phyloP scores from a whole-genome alignment of 2,797 vertebrate genomes.

The Alcedo quadribrachys region DNA sequence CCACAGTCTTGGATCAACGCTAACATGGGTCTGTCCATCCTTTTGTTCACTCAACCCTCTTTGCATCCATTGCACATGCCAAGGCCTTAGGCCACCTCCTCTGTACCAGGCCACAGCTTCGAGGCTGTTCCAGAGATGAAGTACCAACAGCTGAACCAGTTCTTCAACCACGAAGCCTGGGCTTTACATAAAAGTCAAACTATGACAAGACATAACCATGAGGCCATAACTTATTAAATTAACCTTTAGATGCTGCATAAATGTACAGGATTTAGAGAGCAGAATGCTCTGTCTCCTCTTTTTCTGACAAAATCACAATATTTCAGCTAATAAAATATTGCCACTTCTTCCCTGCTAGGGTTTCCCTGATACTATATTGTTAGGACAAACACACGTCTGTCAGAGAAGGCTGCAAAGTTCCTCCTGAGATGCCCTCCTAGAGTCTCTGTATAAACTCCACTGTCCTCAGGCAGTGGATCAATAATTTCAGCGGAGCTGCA shows the following conservation, averaged over 20 bases:
- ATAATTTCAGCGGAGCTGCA: neutral
- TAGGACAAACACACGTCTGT: conserved; percentile 54
- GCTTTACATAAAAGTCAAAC: neutral
- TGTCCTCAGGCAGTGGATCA: neutral
- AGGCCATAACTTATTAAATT: conserved; percentile 67
- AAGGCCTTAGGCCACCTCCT: neutral
- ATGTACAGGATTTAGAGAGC: conserved; percentile 10
- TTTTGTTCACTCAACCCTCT: neutral
- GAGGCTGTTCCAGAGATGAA: neutral
- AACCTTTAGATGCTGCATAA: conserved; percentile 12
- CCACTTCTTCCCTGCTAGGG: conserved; percentile 44
- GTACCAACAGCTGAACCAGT: neutral
- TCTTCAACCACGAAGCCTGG: neutral
- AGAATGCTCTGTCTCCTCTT: conserved; percentile 16
- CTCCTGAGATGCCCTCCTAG: conserved; percentile 44
- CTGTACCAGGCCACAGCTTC: accelerated
- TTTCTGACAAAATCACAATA: conserved; percentile 47
- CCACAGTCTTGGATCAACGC: neutral
- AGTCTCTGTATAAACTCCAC: neutral
- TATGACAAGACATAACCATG: neutral
- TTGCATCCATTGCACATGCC: neutral
- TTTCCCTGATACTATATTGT: conserved; percentile 56
- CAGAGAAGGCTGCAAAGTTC: conserved; percentile 54
- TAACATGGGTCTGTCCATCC: neutral
- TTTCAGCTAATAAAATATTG: conserved; percentile 62